Evolutionary conservation across 2,113 vertebrate genomes (phyloP), one percentile per base, ranked within the genome.

Genomic region (Chrysemys picta): DNA sequence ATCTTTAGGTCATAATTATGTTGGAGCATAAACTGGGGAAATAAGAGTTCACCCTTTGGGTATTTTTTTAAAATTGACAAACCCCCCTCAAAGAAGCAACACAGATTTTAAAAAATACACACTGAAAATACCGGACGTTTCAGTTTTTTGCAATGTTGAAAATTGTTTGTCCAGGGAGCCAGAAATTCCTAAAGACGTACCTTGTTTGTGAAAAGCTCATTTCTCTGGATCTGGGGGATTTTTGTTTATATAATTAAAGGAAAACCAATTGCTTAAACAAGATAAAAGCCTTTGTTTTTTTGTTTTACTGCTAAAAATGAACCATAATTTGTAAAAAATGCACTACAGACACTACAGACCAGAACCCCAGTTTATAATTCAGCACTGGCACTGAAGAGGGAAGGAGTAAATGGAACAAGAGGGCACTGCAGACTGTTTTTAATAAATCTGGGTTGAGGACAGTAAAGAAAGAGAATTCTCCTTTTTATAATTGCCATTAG

Each of bases 191-290:
- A 84, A 95, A 96, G 96, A 96, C 85, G 92, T 96, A 95, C 96
- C 97, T 97, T 97, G 96, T 97, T 97, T 97, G 96, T 93, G 21
- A 92, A 90, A 95, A 97, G 89, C 92, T 95, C 59, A 82, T 96
- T 97, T 91, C 93, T 97, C 96, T 96, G 96, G 96, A 97, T 95
- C 95, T 91, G 95, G 95, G 95, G 96, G 96, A 96, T 95, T 92
- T 97, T 96, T 96, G 65, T 97, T 96, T 97, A 95, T 96, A 96
- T 96, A 95, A 97, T 84, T 97, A 94, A 95, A 96, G 96, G 97
- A 96, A 97, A 97, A 94, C 82, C 96, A 94, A 96, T 97, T 97
- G 97, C 96, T 97, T 96, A 97, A 97, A 97, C 94, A 95, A 91
- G 93, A 95, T 96, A 95, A 97, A 96, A 88, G 94, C 59, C 69